Base-by-base conservation (phyloP, 1,140 invertebrate genomes). In the Drosophila paulistorum region DNA sequence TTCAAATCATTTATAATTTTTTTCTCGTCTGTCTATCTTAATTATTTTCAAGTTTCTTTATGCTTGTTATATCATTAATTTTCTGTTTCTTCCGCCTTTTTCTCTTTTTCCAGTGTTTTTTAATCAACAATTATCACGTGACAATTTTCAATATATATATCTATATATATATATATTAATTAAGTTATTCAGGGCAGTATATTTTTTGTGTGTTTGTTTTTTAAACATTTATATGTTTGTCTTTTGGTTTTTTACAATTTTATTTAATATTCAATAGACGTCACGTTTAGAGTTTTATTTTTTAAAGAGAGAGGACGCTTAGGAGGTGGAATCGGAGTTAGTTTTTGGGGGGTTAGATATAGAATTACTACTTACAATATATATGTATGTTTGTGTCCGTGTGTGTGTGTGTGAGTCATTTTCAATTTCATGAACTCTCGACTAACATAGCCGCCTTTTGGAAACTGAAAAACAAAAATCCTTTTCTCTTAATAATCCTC, bases 111-210 rank as follows among this genome's bases (percentile, higher is more conserved):
- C 6, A 30, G 30, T 30, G 30, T 30, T 70, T 51, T 58, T 54
- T 77, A 72, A 77, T 83, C 41, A 89, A 89, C 84, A 89, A 89
- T 89, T 89, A 89, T 90, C 84, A 89, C 84, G 85, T 89, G 85
- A 89, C 84, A 89, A 90, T 90, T 87, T 84, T 77, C 61, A 23
- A 51, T 39, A 23, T 51, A 17, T 48, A 17, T 48, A 23, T 48
- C 20, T 48, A 20, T 51, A 23, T 51, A 1, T 51, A 5, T 51
- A 51, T 66, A 72, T 77, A 74, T 89, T 75, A 65, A 84, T 84
- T 89, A 85, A 89, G 78, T 90, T 89, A 84, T 89, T 78, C 74
- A 79, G 81, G 78, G 81, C 81, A 81, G 78, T 85, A 80, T 76
- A 74, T 68, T 65, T 65, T 65, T 57, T 58, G 39, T 76, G 13